phyloP scores from a whole-genome alignment of 1,140 invertebrate species.

The Tetragnatha versicolor region DNA sequence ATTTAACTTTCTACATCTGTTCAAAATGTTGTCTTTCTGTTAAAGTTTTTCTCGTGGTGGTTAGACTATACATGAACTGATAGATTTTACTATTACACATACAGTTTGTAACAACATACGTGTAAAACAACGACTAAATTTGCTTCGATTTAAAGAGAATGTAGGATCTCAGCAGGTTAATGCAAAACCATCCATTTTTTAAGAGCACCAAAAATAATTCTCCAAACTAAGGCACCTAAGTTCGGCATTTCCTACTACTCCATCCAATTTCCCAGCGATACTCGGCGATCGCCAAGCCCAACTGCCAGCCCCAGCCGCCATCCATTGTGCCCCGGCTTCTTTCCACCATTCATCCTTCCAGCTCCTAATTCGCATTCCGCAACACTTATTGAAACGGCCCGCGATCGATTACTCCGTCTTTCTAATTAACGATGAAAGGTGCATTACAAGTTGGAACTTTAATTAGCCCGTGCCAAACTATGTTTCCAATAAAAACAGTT shows the following conservation, averaged over 20 bases:
- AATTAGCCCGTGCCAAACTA: conserved; percentile 45
- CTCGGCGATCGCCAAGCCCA: neutral
- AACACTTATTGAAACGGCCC: conserved; percentile 40
- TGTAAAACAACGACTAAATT: too few species aligned
- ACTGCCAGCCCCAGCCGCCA: conserved; percentile 13
- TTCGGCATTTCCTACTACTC: neutral
- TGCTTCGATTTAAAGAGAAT: too few species aligned
- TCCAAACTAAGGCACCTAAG: too few species aligned
- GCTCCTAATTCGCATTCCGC: conserved; percentile 41
- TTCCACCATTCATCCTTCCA: conserved; percentile 30
- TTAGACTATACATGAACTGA: too few species aligned
- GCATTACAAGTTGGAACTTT: conserved; percentile 47
- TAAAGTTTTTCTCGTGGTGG: too few species aligned
- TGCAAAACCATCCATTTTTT: too few species aligned
- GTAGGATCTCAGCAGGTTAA: too few species aligned
- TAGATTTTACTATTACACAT: too few species aligned
- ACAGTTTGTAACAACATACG: too few species aligned
- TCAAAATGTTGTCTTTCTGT: too few species aligned
- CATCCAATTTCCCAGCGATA: neutral
- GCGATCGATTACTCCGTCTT: conserved; percentile 49
- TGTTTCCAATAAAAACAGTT: conserved; percentile 54
- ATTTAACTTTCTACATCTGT: too few species aligned
- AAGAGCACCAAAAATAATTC: too few species aligned
- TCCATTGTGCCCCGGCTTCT: conserved; percentile 32
- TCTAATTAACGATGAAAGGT: conserved; percentile 51